These are phyloP conservation scores for Anser cygnoides DNA, from an alignment of 2,113 vertebrate genomes.

Conservation along the genomic window DNA sequence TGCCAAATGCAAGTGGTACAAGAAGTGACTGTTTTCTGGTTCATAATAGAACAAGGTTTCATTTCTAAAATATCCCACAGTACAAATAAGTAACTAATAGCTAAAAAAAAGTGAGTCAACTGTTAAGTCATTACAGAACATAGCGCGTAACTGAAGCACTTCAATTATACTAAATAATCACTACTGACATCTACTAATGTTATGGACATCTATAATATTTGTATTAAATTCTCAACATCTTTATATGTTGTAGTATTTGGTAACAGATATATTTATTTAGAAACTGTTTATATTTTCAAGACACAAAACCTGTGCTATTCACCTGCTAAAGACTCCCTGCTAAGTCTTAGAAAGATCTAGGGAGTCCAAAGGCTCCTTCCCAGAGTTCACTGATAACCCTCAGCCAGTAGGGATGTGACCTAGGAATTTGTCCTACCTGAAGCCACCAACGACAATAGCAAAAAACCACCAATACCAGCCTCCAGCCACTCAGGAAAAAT, in stretches of 20 bases:
- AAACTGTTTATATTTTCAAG: not conserved
- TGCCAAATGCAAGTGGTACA: not conserved
- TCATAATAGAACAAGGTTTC: not conserved
- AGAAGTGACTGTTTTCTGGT: not conserved
- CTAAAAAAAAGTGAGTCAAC: not conserved
- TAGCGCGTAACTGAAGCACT: not conserved
- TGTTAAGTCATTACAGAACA: not conserved
- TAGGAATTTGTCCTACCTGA: not conserved
- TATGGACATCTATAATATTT: not conserved
- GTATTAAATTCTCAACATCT: not conserved
- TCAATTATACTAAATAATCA: not conserved
- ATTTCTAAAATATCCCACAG: not conserved
- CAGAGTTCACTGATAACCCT: not conserved
- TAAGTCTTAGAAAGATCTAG: not conserved
- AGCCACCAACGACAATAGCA: not conserved
- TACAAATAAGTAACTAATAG: not conserved
- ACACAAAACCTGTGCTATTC: not conserved
- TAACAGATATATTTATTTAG: not conserved
- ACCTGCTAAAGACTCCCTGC: not conserved
- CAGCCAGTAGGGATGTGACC: not conserved
- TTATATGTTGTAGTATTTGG: not conserved
- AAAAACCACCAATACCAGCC: not conserved
- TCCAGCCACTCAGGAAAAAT: not conserved
- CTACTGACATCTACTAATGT: not conserved
- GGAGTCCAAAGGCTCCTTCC: not conserved